Base-by-base conservation (phyloP, 2,113 vertebrate genomes). In the Plectropomus leopardus region DNA sequence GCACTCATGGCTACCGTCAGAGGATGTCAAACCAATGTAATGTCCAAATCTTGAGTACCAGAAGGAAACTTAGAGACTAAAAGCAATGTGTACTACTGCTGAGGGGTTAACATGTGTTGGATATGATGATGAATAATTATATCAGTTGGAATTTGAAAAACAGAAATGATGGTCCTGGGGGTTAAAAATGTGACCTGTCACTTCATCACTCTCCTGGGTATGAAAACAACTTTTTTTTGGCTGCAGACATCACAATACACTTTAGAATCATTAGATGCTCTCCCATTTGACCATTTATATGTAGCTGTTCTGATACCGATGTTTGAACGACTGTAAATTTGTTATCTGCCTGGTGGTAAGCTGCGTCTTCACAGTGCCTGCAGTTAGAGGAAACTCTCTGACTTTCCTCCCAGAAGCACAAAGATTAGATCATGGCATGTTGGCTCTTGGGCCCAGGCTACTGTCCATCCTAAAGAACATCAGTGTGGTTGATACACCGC, bases 391-490 rank as follows among this genome's bases (percentile, higher is more conserved):
- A 76, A 85, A 86, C 83, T 72, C 79, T 47, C 16, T 60, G 54
- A 83, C 36, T 80, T 77, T 64, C 53, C 5, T 77, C 76, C 68
- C 80, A 67, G 60, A 79, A 54, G 83, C 2, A 64, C 45, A 77
- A 42, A 89, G 80, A 91, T 88, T 72, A 85, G 50, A 91, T 92
- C 65, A 44, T 80, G 75, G 68, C 76, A 58, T 73, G 57, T 63
- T 76, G 76, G 79, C 60, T 72, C 23, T 60, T 11, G 5, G 5
- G 60, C 59, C 72, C 53, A 77, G 60, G 72, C 40, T 36, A 34
- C 54, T 70, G 78, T 66, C 51, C 60, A 65, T 81, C 78, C 61
- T 64, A 55, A 64, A 65, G 23, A 76, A 88, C 65, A 77, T 78
- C 47, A 23, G 3, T 16, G 61, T 76, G 34, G 32, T 9, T 84